Conservation (phyloP, 2,113 vertebrate species). For the Fukomys damarensis region DNA sequence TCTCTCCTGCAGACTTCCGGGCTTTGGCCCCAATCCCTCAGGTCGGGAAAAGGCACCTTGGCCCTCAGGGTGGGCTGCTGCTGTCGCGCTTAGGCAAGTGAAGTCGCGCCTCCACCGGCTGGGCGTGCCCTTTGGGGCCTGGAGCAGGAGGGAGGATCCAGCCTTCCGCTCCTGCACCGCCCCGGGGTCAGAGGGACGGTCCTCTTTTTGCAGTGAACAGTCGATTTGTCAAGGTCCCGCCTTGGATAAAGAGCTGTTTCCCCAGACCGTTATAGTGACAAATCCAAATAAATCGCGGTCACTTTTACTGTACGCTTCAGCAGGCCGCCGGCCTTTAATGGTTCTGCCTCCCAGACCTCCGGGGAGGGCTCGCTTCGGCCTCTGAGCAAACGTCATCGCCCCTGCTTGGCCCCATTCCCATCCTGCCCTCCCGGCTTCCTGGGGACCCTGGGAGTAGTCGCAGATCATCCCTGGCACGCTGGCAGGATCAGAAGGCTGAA, state of each 20-base stretch:
- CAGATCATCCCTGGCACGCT: background rate
- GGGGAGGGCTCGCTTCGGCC: conserved; percentile 72
- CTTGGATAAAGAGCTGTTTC: conserved; percentile 86
- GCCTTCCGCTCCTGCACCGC: background rate
- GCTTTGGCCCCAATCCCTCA: background rate
- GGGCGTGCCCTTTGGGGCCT: accelerated
- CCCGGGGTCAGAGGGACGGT: conserved; percentile 77
- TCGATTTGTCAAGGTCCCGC: conserved; percentile 86
- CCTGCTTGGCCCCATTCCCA: accelerated
- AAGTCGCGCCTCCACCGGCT: accelerated
- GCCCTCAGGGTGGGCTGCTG: background rate
- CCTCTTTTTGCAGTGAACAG: conserved; percentile 73
- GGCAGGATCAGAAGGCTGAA: accelerated
- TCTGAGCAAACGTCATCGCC: background rate
- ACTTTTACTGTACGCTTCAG: conserved; percentile 83
- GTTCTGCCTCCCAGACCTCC: conserved; percentile 84
- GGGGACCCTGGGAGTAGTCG: background rate
- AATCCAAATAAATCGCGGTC: conserved; percentile 88
- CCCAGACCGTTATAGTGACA: conserved; percentile 85
- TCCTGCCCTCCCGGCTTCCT: background rate
- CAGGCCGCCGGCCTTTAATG: conserved; percentile 82
- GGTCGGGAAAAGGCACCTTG: accelerated
- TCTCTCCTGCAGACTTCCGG: background rate
- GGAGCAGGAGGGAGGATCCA: conserved; percentile 43
- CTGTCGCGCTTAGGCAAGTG: background rate